Evolutionary conservation across 2,797 vertebrate species (phyloP), one percentile per base, ranked within the genome.

Genomic region (Sebastes goodei): DNA sequence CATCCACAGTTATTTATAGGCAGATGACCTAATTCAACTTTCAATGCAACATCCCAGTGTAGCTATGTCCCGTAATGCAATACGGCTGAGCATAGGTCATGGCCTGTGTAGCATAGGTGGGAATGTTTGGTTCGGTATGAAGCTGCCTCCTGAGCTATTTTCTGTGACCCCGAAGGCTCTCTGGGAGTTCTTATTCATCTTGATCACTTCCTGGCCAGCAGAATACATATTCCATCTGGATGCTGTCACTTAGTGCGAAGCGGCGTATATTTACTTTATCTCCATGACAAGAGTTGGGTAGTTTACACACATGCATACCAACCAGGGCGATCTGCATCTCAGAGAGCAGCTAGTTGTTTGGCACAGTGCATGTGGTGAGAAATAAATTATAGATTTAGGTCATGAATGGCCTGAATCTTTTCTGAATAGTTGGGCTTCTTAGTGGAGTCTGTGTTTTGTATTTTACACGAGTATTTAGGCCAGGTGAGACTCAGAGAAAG

Each of bases 1-100:
- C 86, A 88, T 88, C 79, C 67, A 5, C 30, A 1, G 63, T 88
- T 95, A 95, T 95, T 94, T 94, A 92, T 93, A 94, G 87, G 56
- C 87, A 38, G 42, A 90, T 92, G 93, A 93, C 83, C 89, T 91
- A 64, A 94, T 90, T 68, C 78, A 53, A 65, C 73, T 78, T 78
- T 80, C 73, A 71, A 21, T 76, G 82, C 76, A 90, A 73, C 85
- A 42, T 86, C 84, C 76, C 70, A n/a, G 27, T 46, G 67, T 66
- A 75, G 72, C 80, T 68, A 32, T 74, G 81, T 76, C 79, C 25
- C 35, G 90, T 92, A 93, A 94, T 55, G 67, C 71, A 92, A 89
- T 92, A 77, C 66, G 85, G 74, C 69, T 17, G 46, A 73, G 60
- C 53, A 78, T 53, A 84, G 85, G 84, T 92, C 88, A 82, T 4